phyloP scores from a whole-genome alignment of 1,140 invertebrate species.

The Saccostrea echinata region DNA sequence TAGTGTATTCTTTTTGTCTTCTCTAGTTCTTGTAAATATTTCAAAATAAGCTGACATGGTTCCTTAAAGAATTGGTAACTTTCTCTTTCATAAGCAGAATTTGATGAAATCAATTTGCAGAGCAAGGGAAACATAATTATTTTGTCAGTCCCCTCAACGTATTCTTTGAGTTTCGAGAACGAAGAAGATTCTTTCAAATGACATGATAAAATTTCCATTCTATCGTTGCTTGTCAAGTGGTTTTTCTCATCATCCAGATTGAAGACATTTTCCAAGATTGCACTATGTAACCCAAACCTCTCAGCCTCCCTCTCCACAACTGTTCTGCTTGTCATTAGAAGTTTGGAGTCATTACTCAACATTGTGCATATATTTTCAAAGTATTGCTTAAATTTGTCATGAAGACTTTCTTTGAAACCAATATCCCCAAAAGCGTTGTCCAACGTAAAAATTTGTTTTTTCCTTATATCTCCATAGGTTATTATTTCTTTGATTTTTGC shows the following conservation, averaged over 20 bases:
- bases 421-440: too few species aligned
- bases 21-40: background rate
- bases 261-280: background rate
- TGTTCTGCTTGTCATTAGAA: background rate
- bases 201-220: background rate
- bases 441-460: too few species aligned
- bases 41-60: background rate
- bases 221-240: background rate
- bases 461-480: too few species aligned
- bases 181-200: background rate
- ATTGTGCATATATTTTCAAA: too few species aligned
- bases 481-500: too few species aligned
- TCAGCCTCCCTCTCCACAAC: background rate
- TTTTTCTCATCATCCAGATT: background rate
- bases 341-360: background rate
- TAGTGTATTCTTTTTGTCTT: background rate
- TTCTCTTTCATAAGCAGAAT: background rate
- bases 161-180: background rate
- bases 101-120: background rate
- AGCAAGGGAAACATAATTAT: background rate
- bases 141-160: background rate
- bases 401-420: too few species aligned
- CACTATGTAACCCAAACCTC: background rate
- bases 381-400: too few species aligned
- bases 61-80: background rate